Evolutionary conservation across 2,113 vertebrate species (phyloP).

Genomic region (Hypomesus transpacificus): DNA sequence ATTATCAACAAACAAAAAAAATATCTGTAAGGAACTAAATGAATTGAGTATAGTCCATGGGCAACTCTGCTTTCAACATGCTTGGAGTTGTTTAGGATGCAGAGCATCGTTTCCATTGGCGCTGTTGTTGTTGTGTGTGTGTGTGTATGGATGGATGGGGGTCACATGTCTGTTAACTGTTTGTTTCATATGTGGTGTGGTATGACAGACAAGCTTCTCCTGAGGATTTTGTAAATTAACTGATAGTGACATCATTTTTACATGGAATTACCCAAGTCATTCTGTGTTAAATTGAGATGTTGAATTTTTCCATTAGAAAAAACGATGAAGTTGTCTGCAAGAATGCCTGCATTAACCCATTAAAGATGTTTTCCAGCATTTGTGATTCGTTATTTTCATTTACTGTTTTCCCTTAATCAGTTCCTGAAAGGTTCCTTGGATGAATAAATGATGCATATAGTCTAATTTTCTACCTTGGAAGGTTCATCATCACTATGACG

Average conservation of each 20-base stretch:
- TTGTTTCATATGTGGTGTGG: slow-evolving; percentile 59
- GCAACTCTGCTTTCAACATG: slow-evolving; percentile 57
- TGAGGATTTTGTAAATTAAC: slow-evolving; percentile 62
- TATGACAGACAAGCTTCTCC: slow-evolving; percentile 56
- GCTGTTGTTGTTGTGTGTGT: slow-evolving; percentile 40
- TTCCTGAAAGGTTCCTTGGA: not conserved
- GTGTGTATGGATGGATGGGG: slow-evolving; percentile 49
- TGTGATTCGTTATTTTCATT: not conserved
- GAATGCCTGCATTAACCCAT: slow-evolving; percentile 74
- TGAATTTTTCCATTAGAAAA: slow-evolving; percentile 41
- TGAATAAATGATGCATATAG: no score
- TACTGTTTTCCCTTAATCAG: slow-evolving; percentile 2
- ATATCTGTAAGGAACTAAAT: slow-evolving; percentile 63
- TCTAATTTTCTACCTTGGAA: no score
- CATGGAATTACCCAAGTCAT: slow-evolving; percentile 56
- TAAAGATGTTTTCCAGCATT: slow-evolving; percentile 73
- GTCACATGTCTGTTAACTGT: slow-evolving; percentile 45
- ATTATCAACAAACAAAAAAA: slow-evolving; percentile 49
- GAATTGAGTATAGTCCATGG: slow-evolving; percentile 57
- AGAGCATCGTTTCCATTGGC: slow-evolving; percentile 68
- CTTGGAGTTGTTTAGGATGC: slow-evolving; percentile 67
- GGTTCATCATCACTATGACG: no score
- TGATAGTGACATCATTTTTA: slow-evolving; percentile 59
- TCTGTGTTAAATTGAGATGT: slow-evolving; percentile 60
- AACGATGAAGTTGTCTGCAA: slow-evolving; percentile 54